Percentiles rank a stretch among this genome's conserved stretches.
These are phyloP conservation scores for Agapostemon virescens DNA, from an alignment of 2,888 invertebrate genomes.

Conservation along the genomic window DNA sequence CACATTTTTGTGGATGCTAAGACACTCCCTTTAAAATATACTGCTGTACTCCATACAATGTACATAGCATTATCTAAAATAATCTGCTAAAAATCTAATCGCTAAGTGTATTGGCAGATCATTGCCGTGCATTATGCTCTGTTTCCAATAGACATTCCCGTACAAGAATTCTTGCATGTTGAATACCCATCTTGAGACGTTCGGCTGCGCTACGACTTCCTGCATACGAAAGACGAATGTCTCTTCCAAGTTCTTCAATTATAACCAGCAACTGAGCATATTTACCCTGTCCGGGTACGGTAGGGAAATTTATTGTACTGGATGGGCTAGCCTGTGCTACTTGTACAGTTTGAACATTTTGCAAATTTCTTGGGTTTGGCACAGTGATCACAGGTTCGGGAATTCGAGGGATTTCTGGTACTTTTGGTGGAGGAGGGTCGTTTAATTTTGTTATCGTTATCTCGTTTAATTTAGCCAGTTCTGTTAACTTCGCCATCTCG, in stretches of 20 bases:
- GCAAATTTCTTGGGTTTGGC: slow-evolving; percentile 79
- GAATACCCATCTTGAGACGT: slow-evolving; percentile 79
- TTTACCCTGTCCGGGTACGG: slow-evolving; percentile 79
- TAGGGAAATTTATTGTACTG: slow-evolving; percentile 77
- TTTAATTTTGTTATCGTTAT: slow-evolving; percentile 79
- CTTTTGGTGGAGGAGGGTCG: slow-evolving; percentile 74
- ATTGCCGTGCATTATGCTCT: slow-evolving; percentile 79
- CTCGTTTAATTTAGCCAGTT: slow-evolving; percentile 79
- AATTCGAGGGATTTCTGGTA: slow-evolving; percentile 75
- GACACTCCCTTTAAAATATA: slow-evolving; percentile 66
- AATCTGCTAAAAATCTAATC: slow-evolving; percentile 69
- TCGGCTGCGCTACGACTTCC: slow-evolving; percentile 79
- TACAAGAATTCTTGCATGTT: slow-evolving; percentile 78
- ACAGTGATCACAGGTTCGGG: slow-evolving; percentile 80
- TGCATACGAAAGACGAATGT: slow-evolving; percentile 79
- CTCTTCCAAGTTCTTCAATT: slow-evolving; percentile 81
- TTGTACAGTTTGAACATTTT: slow-evolving; percentile 76
- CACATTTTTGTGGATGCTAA: slow-evolving; percentile 56
- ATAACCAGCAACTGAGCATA: slow-evolving; percentile 79
- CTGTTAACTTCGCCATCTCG: slow-evolving; percentile 79
- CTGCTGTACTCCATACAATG: slow-evolving; percentile 62
- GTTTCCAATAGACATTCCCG: slow-evolving; percentile 79
- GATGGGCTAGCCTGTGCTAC: slow-evolving; percentile 78
- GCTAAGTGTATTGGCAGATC: slow-evolving; percentile 71
- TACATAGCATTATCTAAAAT: slow-evolving; percentile 65